phyloP scores from a whole-genome alignment of 2,113 vertebrate genomes.

The Polyodon spathula region DNA sequence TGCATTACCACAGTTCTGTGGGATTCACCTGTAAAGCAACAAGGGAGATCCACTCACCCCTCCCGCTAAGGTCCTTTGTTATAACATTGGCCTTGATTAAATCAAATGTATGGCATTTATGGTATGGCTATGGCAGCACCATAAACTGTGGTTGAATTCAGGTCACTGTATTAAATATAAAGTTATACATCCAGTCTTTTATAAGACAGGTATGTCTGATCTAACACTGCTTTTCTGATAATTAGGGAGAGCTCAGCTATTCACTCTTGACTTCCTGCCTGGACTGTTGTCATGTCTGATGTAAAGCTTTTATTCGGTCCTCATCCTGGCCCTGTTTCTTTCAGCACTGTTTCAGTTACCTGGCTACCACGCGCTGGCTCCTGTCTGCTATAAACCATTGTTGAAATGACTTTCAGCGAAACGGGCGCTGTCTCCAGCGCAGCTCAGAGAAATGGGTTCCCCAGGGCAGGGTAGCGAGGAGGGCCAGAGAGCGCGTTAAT shows the following conservation, averaged over 20 bases:
- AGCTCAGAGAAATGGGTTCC: neutral
- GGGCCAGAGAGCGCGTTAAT: neutral
- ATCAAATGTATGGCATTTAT: no score
- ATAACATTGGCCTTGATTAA: no score
- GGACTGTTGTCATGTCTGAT: neutral
- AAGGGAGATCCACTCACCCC: no score
- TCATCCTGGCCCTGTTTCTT: neutral
- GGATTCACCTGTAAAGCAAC: no score
- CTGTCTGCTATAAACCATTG: neutral
- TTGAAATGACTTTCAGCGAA: neutral
- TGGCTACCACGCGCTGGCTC: neutral
- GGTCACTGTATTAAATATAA: no score
- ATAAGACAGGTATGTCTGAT: no score
- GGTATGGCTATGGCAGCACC: no score
- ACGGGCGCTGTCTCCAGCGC: neutral
- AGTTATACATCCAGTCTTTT: no score
- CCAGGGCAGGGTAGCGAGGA: neutral
- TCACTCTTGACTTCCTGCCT: neutral
- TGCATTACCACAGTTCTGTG: no score
- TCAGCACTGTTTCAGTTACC: neutral
- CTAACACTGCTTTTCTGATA: no score
- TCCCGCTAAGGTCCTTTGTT: no score
- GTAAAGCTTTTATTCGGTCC: neutral
- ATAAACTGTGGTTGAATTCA: no score
- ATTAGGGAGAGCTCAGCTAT: neutral